A percentile compares a stretch with the other conserved stretches of the same genome.
These are phyloP conservation scores for Probosciger aterrimus DNA, from an alignment of 2,113 vertebrate genomes.

Conservation along the genomic window DNA sequence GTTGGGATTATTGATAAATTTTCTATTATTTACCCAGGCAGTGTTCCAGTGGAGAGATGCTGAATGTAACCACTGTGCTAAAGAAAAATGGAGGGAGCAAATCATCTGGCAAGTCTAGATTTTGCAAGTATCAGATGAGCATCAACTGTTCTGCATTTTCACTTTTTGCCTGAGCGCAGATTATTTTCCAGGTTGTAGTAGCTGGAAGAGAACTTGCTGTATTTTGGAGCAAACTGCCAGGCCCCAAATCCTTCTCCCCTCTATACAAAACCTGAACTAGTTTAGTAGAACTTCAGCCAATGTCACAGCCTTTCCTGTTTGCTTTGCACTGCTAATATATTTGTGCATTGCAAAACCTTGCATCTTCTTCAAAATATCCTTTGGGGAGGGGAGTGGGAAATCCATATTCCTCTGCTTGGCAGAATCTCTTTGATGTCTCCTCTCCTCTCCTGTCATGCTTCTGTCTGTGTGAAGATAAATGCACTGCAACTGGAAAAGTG, in stretches of 20 bases:
- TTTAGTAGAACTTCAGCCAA: slow-evolving; percentile 15
- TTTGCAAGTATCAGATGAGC: background rate
- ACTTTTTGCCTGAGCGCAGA: background rate
- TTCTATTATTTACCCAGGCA: background rate
- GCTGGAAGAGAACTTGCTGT: background rate
- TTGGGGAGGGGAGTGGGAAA: background rate
- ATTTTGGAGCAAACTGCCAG: background rate
- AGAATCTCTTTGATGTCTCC: slow-evolving; percentile 57
- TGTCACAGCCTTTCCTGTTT: slow-evolving; percentile 16
- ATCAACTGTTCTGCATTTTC: background rate
- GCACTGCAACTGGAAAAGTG: slow-evolving; percentile 58
- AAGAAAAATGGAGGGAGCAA: background rate
- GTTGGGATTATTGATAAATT: background rate
- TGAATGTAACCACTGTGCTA: background rate
- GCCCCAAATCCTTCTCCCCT: background rate
- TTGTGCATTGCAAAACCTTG: slow-evolving; percentile 13
- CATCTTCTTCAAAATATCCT: slow-evolving; percentile 53
- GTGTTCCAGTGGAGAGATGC: background rate
- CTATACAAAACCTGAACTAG: background rate
- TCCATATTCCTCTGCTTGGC: slow-evolving; percentile 39
- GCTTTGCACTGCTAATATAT: slow-evolving; percentile 25
- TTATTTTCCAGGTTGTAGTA: background rate
- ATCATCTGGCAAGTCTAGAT: background rate
- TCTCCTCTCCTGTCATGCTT: slow-evolving; percentile 53
- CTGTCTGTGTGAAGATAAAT: slow-evolving; percentile 49